Conservation (phyloP, 2,113 vertebrate genomes). For the Labeo catla region DNA sequence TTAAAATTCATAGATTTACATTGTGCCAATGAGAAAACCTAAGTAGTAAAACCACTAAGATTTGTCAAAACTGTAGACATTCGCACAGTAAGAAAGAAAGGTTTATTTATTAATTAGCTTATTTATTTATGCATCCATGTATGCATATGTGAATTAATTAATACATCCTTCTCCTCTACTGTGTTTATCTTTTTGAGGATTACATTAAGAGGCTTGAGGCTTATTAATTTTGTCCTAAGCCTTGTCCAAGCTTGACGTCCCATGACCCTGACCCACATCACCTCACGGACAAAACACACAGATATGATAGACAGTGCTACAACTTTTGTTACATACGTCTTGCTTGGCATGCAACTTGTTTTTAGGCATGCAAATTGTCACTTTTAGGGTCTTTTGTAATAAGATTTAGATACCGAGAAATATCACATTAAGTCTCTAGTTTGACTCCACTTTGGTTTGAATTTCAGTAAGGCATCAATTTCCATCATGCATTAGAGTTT, state of each 20-base stretch:
- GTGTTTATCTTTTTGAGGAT: slow-evolving; percentile 43
- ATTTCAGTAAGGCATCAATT: background rate
- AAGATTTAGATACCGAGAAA: background rate
- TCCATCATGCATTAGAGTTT: background rate
- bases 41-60: background rate
- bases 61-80: background rate
- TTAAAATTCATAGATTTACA: background rate
- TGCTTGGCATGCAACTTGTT: background rate
- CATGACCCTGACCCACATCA: slow-evolving; percentile 68
- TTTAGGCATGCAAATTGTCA: no score
- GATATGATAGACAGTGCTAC: background rate
- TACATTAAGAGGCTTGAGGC: slow-evolving; percentile 56
- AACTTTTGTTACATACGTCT: background rate
- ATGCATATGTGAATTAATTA: background rate
- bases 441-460: background rate
- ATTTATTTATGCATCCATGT: background rate
- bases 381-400: background rate
- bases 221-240: slow-evolving; percentile 69
- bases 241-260: slow-evolving; percentile 52
- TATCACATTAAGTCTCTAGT: background rate
- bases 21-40: background rate
- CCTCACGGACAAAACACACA: slow-evolving; percentile 22
- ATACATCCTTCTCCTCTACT: background rate
- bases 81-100: background rate
- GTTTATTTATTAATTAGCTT: no score